Percentiles rank a stretch among this genome's conserved stretches.
Conservation (phyloP, 2,888 invertebrate species). For the Apotomis betuletana region DNA sequence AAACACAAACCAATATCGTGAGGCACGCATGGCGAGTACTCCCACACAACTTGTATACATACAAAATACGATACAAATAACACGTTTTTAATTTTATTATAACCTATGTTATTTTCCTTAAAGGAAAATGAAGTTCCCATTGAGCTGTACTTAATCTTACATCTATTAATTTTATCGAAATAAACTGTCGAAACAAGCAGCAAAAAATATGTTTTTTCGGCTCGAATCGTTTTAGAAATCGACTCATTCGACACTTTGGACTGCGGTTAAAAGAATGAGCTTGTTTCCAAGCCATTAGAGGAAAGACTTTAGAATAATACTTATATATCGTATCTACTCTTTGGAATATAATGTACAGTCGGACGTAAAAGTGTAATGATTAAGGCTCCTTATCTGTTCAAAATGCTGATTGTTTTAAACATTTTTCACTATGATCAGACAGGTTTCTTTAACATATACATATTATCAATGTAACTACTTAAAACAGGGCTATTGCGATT, state of each 20-base stretch:
- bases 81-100: background rate
- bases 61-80: too few species aligned
- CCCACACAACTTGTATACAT: too few species aligned
- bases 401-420: too few species aligned
- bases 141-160: slow-evolving; percentile 8
- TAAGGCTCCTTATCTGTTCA: too few species aligned
- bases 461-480: too few species aligned
- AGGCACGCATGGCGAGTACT: too few species aligned
- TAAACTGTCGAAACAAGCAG: slow-evolving; percentile 14
- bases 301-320: background rate
- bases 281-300: background rate
- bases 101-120: slow-evolving; percentile 12
- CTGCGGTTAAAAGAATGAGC: slow-evolving; percentile 3
- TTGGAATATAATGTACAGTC: too few species aligned
- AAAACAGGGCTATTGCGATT: too few species aligned
- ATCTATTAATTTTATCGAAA: slow-evolving; percentile 26
- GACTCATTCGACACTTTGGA: background rate
- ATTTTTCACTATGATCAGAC: too few species aligned
- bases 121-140: slow-evolving; percentile 27
- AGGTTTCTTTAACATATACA: too few species aligned
- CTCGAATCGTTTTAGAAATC: slow-evolving; percentile 18
- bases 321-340: background rate
- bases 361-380: too few species aligned
- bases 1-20: too few species aligned
- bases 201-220: slow-evolving; percentile 17